Base-by-base conservation (phyloP, 2,113 vertebrate genomes). In the Okapia johnstoni region DNA sequence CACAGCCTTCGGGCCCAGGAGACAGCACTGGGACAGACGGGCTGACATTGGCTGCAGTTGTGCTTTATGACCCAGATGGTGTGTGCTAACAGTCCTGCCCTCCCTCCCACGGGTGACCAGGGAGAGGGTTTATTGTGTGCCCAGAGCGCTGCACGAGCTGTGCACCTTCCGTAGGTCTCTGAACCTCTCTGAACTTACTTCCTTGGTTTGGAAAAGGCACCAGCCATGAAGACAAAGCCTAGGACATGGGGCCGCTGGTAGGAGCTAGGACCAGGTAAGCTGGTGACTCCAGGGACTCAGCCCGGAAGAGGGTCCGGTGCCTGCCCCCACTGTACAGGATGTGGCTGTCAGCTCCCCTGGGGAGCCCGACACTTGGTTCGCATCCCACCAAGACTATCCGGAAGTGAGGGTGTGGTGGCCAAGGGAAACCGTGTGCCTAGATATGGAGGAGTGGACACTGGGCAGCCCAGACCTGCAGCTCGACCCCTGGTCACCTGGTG, bases 391-490 rank as follows among this genome's bases (percentile, higher is more conserved):
- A 43, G 80, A n/a, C 15, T 93, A 5, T 17, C 43, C 3, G 0
- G 17, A 58, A 11, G 30, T 15, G 30, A 26, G 85, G 50, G 13
- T 2, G 3, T 10, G 40, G 40, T 12, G 19, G 81, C 23, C 1
- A 1, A 1, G 23, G 19, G 26, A 43, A 46, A 40, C 16, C 1
- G 0, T 60, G 55, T 3, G 13, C 26, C 10, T 83, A 14, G 0
- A 0, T 52, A 1, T 7, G 48, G 66, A 88, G 77, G 23, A 25
- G 19, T 28, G 36, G 73, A 50, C 50, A 2, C 6, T 10, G 30
- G 70, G 36, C 33, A 26, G 36, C 48, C 11, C 2, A 21, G n/a
- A 43, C 21, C 52, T 5, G 0, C 25, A 36, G 23, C 88, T 81
- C 43, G 3, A 23, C 5, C 5, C 15, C 46, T 3, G 16, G 23